Base-by-base conservation (phyloP, 2,797 vertebrate genomes). In the Leuciscus waleckii region DNA sequence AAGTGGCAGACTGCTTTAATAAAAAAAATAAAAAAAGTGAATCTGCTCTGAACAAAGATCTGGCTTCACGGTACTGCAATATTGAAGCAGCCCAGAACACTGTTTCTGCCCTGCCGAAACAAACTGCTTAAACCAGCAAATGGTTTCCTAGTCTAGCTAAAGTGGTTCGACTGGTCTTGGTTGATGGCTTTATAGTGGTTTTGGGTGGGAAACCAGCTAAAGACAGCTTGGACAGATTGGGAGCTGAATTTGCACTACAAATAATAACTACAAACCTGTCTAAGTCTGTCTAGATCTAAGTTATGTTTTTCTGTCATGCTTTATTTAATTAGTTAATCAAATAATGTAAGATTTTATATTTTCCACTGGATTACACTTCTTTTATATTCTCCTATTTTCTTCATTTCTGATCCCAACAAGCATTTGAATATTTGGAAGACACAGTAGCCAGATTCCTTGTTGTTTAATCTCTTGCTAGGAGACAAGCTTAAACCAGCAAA, bases 1-100 rank as follows among this genome's bases (percentile, higher is more conserved):
- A 90, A 91, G 89, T 87, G 91, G 90, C 92, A 91, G 88, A 91
- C 90, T 90, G 90, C 91, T 91, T 90, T 92, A 93, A 93, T 94
- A 93, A 93, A 93, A 93, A 93, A 93, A 93, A 71, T 17, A 51
- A 51, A 88, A 61, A 65, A 88, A 81, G 85, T 89, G 90, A 90
- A 90, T 89, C 88, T 82, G 88, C 82, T 86, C 85, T 87, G 89
- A 85, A 89, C 89, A 90, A 82, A 85, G 84, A 82, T 90, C 90
- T 46, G 69, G 79, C 61, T 78, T 61, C 54, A 49, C 7, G 37
- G 26, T 29, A 39, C 29, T 63, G 54, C 39, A 79, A 35, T 51
- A 69, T 51, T 85, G 88, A 65, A 79, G 46, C 79, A 49, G 17
- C 56, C 5, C 17, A 79, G 82, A 71, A 51, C 41, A 0, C 46